These are phyloP conservation scores for Lucilia sericata DNA, from an alignment of 1,140 invertebrate species.

Conservation along the genomic window DNA sequence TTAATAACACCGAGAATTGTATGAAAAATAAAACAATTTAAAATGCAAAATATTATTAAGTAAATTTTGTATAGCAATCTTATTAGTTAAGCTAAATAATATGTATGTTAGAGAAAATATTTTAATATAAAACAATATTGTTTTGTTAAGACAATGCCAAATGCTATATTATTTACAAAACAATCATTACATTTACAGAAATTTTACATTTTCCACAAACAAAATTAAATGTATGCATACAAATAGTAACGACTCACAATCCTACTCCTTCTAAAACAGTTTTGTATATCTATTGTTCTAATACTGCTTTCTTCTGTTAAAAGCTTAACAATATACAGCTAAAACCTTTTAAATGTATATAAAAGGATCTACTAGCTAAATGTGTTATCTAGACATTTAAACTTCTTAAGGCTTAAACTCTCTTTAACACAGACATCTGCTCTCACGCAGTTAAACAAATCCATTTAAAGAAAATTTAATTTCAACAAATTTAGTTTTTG, in stretches of 20 bases:
- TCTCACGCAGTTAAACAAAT: background rate
- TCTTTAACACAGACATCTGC: background rate
- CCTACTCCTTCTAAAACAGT: background rate
- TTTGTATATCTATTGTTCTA: background rate
- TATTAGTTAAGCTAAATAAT: no score
- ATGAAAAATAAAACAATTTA: no score
- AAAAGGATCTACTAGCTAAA: no score
- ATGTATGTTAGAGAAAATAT: no score
- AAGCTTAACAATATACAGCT: background rate
- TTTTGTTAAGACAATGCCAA: background rate
- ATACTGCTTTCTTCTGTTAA: background rate
- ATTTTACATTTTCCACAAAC: background rate
- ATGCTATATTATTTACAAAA: background rate
- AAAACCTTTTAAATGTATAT: background rate
- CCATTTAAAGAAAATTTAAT: background rate
- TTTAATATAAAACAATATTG: background rate
- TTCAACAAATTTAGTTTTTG: background rate
- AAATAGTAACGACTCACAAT: no score
- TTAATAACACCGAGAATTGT: background rate
- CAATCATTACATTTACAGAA: background rate
- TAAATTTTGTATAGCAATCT: no score
- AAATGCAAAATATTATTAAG: no score
- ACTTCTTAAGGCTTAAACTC: background rate
- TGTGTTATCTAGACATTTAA: conserved; percentile 4
- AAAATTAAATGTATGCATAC: background rate